Evolutionary conservation across 2,888 invertebrate genomes (phyloP), one percentile per base, ranked within the genome.

Genomic region (Stictocephala bisonia): DNA sequence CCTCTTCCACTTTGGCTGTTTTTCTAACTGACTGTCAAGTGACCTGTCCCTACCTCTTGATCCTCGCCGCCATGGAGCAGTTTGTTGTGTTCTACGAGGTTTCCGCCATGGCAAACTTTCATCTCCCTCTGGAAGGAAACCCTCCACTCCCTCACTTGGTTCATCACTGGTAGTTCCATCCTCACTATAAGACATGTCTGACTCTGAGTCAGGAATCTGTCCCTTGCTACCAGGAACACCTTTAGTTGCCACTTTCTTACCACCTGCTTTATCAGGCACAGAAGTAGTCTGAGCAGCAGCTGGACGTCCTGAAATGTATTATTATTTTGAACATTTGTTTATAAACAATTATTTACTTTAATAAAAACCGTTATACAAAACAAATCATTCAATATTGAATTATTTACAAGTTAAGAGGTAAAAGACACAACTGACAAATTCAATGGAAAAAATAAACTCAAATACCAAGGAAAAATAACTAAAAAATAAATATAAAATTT

Each of bases 41-140:
- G 77, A 77, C 40, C 76, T 26, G 27, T 75, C 77, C 44, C 77
- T 71, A 20, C 27, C 48, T 29, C 22, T 20, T 1, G 29, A 27
- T 13, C 64, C 29, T 40, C 74, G 72, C 24, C 77, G 67, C 77
- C 77, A 76, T 11, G 77, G 77, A 15, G 76, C 74, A 56, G 72
- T 64, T 26, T 50, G 60, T 48, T 78, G 76, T 4, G 75, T 51
- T 11, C 77, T 74, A 58, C 77, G 67, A 2, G 77, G 75, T 72
- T 72, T 68, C 22, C 78, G 48, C 78, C 78, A 78, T 20, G 87
- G 86, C 77, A 88, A 79, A 29, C 85, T 84, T 81, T 88, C 87
- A 81, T 88, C 88, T 27, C 86, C 87, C 75, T 83, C 77, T 13
- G 87, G 86, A 75, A 86, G 77, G 77, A 85, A 85, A 77, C 84